phyloP scores from a whole-genome alignment of 92 coral and sea anemone species.

The Phenganax marumi region DNA sequence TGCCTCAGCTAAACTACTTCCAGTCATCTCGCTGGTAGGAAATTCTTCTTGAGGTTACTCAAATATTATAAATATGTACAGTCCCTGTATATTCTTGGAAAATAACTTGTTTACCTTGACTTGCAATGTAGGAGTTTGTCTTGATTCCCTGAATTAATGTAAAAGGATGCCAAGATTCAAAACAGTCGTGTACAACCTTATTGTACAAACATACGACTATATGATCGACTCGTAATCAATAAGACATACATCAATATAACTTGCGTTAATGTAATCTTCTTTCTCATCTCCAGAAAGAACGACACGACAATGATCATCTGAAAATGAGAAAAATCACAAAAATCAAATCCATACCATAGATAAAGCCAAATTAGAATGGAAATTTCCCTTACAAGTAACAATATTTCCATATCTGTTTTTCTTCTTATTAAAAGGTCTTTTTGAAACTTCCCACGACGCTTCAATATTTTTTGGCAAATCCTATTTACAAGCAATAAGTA shows the following conservation, averaged over 20 bases:
- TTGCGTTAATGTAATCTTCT: constrained; percentile 70
- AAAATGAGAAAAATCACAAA: neutral
- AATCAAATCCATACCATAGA: neutral
- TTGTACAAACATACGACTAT: neutral
- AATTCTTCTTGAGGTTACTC: neutral
- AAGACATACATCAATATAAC: constrained; percentile 55
- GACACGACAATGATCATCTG: constrained; percentile 73
- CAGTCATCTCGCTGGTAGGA: neutral
- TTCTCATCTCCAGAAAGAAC: constrained; percentile 44
- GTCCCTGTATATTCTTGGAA: neutral
- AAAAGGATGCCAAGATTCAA: neutral
- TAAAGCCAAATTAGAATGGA: neutral
- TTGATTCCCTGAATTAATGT: constrained; percentile 7
- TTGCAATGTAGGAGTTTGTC: constrained; percentile 23
- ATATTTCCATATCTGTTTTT: constrained; percentile 39
- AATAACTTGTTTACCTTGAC: neutral
- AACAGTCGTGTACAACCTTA: neutral
- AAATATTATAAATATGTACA: neutral
- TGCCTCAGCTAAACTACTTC: neutral
- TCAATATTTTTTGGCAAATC: constrained; percentile 12
- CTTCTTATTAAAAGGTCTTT: constrained; percentile 1
- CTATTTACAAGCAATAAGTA: neutral
- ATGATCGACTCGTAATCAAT: neutral
- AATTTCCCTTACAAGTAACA: constrained; percentile 7
- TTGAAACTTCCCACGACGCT: constrained; percentile 16